These are phyloP conservation scores for Hirudinaria manillensis DNA, from an alignment of 2,888 invertebrate genomes.

Conservation along the genomic window DNA sequence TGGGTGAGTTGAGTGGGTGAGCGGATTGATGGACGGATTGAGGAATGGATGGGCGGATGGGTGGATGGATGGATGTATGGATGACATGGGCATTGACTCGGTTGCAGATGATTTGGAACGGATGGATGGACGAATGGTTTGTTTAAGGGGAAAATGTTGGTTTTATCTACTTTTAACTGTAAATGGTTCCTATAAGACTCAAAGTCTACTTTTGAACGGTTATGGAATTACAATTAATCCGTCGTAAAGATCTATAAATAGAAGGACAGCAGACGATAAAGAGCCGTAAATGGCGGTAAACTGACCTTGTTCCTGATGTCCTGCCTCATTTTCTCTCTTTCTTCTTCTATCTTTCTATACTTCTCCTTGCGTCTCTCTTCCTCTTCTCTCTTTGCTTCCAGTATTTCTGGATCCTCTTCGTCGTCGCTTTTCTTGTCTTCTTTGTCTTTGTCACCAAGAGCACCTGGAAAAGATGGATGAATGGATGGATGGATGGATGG, in stretches of 20 bases:
- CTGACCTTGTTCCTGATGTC: constrained; percentile 95
- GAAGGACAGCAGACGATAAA: neutral
- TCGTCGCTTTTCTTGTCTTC: constrained; percentile 53
- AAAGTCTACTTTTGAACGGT: too few relatives aligned
- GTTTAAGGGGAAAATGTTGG: too few relatives aligned
- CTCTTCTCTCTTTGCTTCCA: constrained; percentile 93
- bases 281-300: neutral
- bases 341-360: constrained; percentile 98
- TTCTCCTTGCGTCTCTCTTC: constrained; percentile 98
- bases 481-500: too few relatives aligned
- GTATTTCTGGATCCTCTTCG: constrained; percentile 93
- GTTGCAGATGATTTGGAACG: neutral
- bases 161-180: too few relatives aligned
- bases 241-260: neutral
- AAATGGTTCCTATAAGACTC: too few relatives aligned
- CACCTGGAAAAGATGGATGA: constrained; percentile 56
- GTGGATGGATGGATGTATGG: neutral
- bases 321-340: constrained; percentile 96
- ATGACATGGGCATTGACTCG: neutral
- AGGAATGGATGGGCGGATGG: too few relatives aligned
- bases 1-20: neutral
- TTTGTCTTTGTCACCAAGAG: constrained; percentile 48
- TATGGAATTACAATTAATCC: too few relatives aligned
- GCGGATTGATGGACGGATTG: too few relatives aligned
- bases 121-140: too few relatives aligned